Percentiles rank a stretch among this genome's conserved stretches.
Evolutionary conservation across 2,797 vertebrate genomes (phyloP).

Genomic region (Lagocephalus sceleratus): DNA sequence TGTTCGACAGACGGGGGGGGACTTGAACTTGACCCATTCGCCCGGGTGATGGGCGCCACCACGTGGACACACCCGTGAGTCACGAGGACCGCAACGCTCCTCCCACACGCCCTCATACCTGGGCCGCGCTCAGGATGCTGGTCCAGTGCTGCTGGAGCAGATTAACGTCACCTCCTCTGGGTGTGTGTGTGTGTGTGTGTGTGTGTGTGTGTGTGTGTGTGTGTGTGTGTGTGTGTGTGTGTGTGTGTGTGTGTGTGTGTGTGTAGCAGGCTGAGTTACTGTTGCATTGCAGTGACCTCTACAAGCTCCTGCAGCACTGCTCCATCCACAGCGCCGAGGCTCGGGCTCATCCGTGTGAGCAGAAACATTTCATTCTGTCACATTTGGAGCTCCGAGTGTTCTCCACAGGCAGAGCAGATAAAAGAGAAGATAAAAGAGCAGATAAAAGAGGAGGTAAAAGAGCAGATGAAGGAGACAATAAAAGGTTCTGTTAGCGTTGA

Average conservation of each 20-base stretch:
- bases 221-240: constrained; percentile 17
- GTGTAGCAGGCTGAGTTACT: constrained; percentile 17
- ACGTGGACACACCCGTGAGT: too few relatives aligned
- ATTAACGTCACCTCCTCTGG: constrained; percentile 23
- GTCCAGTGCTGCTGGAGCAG: too few relatives aligned
- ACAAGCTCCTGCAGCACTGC: constrained; percentile 38
- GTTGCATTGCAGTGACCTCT: constrained; percentile 57
- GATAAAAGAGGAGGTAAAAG: too few relatives aligned
- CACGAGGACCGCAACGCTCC: too few relatives aligned
- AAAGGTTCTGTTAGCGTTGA: background rate
- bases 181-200: constrained; percentile 19
- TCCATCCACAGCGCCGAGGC: constrained; percentile 2
- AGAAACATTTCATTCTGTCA: background rate
- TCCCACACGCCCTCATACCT: too few relatives aligned
- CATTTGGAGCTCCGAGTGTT: too few relatives aligned
- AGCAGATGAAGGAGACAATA: too few relatives aligned
- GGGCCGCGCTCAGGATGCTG: too few relatives aligned
- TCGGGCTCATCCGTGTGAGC: background rate
- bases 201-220: constrained; percentile 15
- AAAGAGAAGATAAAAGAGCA: too few relatives aligned
- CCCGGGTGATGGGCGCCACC: too few relatives aligned
- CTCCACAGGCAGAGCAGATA: background rate
- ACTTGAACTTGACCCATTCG: too few relatives aligned
- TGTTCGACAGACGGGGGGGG: too few relatives aligned
- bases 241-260: constrained; percentile 13